Evolutionary conservation across 2,113 vertebrate species (phyloP).

Genomic region (human): GRCh38 chr1:83559001-83559500

Average conservation of each 20-base stretch:
- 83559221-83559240: conserved; percentile 42
- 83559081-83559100: conserved; percentile 19
- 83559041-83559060: conserved; percentile 11
- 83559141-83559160: conserved; percentile 12
- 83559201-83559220: conserved; percentile 70
- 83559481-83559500: conserved; percentile 3
- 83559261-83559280: conserved; percentile 58
- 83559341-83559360: conserved; percentile 18
- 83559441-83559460: not conserved
- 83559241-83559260: conserved; percentile 45
- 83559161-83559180: conserved; percentile 41
- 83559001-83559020: conserved; percentile 22
- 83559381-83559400: not conserved
- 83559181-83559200: conserved; percentile 55
- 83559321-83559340: conserved; percentile 61
- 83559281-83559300: not conserved
- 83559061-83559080: conserved; percentile 37
- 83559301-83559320: conserved; percentile 60
- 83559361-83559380: conserved; percentile 25
- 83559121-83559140: conserved; percentile 46
- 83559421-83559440: not conserved
- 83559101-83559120: conserved; percentile 3
- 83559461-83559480: conserved; percentile 29
- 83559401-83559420: conserved; percentile 1
- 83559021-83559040: conserved; percentile 4